These are phyloP conservation scores for Perca fluviatilis DNA, from an alignment of 2,113 vertebrate genomes.

Conservation along the genomic window DNA sequence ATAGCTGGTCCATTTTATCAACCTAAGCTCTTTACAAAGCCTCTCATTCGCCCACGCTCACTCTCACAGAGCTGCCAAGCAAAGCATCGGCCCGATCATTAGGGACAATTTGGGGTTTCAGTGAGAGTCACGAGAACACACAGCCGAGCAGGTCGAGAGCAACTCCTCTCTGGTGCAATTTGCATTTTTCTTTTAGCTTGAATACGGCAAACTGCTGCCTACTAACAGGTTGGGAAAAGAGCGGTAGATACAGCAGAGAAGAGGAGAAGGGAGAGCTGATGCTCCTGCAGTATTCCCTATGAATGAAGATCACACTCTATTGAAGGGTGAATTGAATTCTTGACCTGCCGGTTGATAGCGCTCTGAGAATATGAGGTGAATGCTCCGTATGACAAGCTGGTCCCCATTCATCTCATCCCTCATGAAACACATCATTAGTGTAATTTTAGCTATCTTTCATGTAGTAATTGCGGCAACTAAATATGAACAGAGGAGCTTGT, in stretches of 20 bases:
- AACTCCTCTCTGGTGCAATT: neutral
- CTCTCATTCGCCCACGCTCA: conserved; percentile 31
- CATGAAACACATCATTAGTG: neutral
- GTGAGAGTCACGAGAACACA: neutral
- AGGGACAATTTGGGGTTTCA: conserved; percentile 23
- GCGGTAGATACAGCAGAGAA: neutral
- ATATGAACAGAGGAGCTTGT: neutral
- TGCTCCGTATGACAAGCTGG: neutral
- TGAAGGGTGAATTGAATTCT: conserved; percentile 11
- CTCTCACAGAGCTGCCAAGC: conserved; percentile 15
- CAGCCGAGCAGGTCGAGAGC: neutral
- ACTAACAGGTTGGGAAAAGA: neutral
- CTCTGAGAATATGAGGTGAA: conserved; percentile 1
- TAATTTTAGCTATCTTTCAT: neutral
- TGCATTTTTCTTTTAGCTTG: neutral
- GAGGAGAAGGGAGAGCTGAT: neutral
- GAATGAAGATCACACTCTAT: conserved; percentile 7
- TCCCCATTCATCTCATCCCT: neutral
- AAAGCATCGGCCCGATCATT: neutral
- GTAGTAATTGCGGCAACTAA: neutral
- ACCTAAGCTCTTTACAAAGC: conserved; percentile 5
- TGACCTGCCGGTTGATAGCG: conserved; percentile 27
- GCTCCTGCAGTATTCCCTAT: neutral
- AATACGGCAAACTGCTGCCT: neutral
- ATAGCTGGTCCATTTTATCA: neutral